Conservation (phyloP, 2,888 invertebrate species). For the Formica aserva region DNA sequence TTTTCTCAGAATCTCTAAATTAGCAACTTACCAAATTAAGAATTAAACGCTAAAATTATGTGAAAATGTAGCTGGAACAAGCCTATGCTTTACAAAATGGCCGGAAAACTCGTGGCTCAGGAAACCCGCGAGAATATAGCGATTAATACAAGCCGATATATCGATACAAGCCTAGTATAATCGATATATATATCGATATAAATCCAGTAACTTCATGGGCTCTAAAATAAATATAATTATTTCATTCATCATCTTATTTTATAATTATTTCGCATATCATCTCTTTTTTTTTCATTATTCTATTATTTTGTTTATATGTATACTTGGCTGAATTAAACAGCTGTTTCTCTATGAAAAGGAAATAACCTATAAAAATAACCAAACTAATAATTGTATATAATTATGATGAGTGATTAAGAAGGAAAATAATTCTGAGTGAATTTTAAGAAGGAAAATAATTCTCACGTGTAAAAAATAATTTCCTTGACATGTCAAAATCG, state of each 20-base stretch:
- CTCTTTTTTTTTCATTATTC: neutral
- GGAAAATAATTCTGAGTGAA: neutral
- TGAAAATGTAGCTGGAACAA: neutral
- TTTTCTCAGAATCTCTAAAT: neutral
- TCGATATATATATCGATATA: neutral
- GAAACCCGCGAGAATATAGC: neutral
- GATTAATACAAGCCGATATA: neutral
- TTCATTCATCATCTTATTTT: neutral
- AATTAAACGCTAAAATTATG: neutral
- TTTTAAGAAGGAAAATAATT: neutral
- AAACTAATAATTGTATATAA: neutral
- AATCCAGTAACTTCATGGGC: neutral
- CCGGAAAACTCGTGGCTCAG: constrained; percentile 3
- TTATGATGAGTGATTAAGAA: neutral
- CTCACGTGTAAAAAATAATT: neutral
- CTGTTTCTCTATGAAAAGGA: neutral
- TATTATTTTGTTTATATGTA: neutral
- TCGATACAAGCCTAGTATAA: neutral
- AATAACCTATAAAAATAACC: neutral
- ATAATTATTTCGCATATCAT: neutral
- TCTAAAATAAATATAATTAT: neutral
- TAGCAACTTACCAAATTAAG: neutral
- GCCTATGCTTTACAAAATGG: constrained; percentile 20
- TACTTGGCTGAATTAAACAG: neutral
- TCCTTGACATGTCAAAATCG: neutral